A percentile compares a stretch with the other conserved stretches of the same genome.
These are phyloP conservation scores for Mellilla xanthometata DNA, from an alignment of 2,888 invertebrate genomes.

Conservation along the genomic window DNA sequence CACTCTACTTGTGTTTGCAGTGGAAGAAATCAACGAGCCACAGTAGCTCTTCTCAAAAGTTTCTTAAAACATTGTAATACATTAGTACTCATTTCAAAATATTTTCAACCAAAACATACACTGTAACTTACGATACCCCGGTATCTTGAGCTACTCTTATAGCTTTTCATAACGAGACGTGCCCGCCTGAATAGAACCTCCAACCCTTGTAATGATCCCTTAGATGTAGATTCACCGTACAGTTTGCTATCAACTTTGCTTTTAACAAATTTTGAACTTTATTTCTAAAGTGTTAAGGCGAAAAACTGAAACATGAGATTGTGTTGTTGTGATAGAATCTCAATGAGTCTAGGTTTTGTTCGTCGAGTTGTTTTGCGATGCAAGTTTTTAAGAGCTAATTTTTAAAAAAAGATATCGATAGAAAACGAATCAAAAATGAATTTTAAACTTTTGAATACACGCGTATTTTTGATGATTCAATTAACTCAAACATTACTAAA, in stretches of 20 bases:
- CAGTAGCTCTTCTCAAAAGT: no score
- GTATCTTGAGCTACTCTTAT: slow-evolving; percentile 3
- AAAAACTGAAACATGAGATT: neutral
- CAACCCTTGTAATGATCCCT: slow-evolving; percentile 14
- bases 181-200: slow-evolving; percentile 19
- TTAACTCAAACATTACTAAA: no score
- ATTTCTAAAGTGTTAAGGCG: neutral
- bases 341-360: slow-evolving; percentile 1
- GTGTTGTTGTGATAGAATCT: neutral
- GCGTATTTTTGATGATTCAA: no score
- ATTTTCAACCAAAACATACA: neutral
- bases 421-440: no score
- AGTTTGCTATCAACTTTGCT: no score
- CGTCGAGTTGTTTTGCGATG: neutral
- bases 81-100: no score
- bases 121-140: neutral
- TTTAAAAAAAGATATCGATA: no score
- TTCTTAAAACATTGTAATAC: no score
- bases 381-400: neutral
- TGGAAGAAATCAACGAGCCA: no score
- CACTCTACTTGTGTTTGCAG: no score
- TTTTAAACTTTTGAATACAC: no score
- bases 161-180: slow-evolving; percentile 19
- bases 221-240: slow-evolving; percentile 9
- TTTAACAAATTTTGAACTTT: slow-evolving; percentile 1